Evolutionary conservation across 2,888 invertebrate species (phyloP).

Genomic region (Allygus modestus): DNA sequence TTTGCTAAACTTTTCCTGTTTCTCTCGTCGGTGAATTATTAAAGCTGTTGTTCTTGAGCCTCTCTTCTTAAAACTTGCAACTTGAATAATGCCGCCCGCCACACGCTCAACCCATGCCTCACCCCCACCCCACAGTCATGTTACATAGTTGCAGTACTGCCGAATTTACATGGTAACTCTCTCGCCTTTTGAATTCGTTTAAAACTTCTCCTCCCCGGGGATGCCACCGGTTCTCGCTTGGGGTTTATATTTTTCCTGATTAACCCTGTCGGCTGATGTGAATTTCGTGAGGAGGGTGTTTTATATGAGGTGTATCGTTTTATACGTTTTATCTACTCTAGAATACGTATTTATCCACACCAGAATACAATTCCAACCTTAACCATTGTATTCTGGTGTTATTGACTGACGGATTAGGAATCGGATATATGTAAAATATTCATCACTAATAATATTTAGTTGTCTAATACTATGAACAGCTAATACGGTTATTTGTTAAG

Average conservation of each 20-base stretch:
- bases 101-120: constrained; percentile 53
- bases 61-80: constrained; percentile 51
- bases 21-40: constrained; percentile 58
- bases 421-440: too few relatives aligned
- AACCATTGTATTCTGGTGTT: too few relatives aligned
- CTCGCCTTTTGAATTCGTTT: constrained; percentile 42
- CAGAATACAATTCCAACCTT: too few relatives aligned
- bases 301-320: too few relatives aligned
- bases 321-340: too few relatives aligned
- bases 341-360: too few relatives aligned
- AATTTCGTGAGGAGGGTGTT: too few relatives aligned
- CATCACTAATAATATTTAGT: too few relatives aligned
- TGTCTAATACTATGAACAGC: too few relatives aligned
- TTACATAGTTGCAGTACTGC: background rate
- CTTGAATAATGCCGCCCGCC: constrained; percentile 51
- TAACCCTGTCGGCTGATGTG: constrained; percentile 1
- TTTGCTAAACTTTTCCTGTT: constrained; percentile 61
- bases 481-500: too few relatives aligned
- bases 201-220: constrained; percentile 24
- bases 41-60: constrained; percentile 60
- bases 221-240: background rate
- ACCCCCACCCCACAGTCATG: constrained; percentile 17
- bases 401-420: too few relatives aligned
- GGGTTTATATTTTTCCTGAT: constrained; percentile 3
- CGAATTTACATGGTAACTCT: constrained; percentile 12